These are phyloP conservation scores for Notamacropus eugenii DNA, from an alignment of 2,797 vertebrate genomes.

Conservation along the genomic window DNA sequence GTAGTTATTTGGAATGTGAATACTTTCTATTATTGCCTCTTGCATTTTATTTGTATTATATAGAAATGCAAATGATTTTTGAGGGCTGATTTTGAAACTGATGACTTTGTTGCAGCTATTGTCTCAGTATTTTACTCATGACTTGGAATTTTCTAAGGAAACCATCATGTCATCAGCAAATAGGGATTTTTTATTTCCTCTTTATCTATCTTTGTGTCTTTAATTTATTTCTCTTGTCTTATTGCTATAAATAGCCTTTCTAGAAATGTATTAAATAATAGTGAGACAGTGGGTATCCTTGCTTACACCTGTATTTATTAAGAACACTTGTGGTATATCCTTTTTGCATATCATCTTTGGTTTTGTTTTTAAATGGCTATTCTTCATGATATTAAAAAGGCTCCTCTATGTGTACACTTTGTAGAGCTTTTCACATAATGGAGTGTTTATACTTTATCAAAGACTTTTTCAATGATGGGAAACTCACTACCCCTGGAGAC, in stretches of 20 bases:
- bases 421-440: too few relatives aligned
- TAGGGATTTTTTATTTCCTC: background rate
- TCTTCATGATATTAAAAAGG: background rate
- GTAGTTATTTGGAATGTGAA: background rate
- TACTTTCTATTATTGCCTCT: background rate
- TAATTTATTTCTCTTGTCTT: background rate
- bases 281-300: background rate
- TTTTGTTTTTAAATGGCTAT: background rate
- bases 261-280: background rate
- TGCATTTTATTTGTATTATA: background rate
- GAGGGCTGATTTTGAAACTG: background rate
- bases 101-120: background rate
- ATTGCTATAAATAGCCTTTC: background rate
- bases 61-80: background rate
- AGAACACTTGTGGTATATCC: background rate
- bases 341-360: background rate
- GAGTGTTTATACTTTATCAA: too few relatives aligned
- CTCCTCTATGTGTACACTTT: too few relatives aligned
- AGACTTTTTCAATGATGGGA: too few relatives aligned
- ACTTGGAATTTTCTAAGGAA: background rate
- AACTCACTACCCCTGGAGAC: too few relatives aligned
- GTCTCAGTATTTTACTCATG: background rate
- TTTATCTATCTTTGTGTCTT: background rate
- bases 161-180: background rate
- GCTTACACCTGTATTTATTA: background rate